Percentiles rank a stretch among this genome's conserved stretches.
These are phyloP conservation scores for Stomorhina lunata DNA, from an alignment of 2,888 invertebrate genomes.

Conservation along the genomic window DNA sequence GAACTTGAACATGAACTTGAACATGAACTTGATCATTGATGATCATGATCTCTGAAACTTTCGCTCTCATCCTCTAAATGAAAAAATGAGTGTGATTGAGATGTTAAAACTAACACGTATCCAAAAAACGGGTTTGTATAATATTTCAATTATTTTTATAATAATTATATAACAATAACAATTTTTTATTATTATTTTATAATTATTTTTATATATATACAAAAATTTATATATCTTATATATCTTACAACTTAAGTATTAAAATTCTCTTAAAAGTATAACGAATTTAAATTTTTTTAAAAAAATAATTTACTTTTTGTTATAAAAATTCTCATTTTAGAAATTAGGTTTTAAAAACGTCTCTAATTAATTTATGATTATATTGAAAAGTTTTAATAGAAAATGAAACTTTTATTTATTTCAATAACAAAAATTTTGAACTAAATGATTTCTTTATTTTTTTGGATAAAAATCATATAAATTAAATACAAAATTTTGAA, in stretches of 20 bases:
- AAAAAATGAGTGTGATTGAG: slow-evolving; percentile 53
- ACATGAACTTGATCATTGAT: too few species aligned
- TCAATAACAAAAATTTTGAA: background rate
- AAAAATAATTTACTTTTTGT: too few species aligned
- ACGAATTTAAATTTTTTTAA: slow-evolving; percentile 6
- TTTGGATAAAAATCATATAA: background rate
- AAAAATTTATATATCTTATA: background rate
- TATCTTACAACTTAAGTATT: slow-evolving; percentile 24
- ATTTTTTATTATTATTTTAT: slow-evolving; percentile 48
- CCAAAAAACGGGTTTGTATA: slow-evolving; percentile 63
- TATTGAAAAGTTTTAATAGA: slow-evolving; percentile 23
- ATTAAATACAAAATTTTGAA: background rate
- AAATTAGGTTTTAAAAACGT: background rate
- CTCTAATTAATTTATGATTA: background rate
- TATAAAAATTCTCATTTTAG: slow-evolving; percentile 36
- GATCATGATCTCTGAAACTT: slow-evolving; percentile 51
- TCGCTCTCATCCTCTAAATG: slow-evolving; percentile 55
- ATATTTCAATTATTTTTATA: slow-evolving; percentile 55
- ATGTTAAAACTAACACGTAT: slow-evolving; percentile 56
- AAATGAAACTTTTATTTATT: slow-evolving; percentile 13
- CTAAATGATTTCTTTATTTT: background rate
- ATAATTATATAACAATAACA: slow-evolving; percentile 22
- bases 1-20: too few species aligned
- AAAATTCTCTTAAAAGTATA: background rate
- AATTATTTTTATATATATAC: slow-evolving; percentile 51